These are phyloP conservation scores for Poeciliopsis paucimaculata DNA, from an alignment of 2,797 vertebrate genomes.

Conservation along the genomic window DNA sequence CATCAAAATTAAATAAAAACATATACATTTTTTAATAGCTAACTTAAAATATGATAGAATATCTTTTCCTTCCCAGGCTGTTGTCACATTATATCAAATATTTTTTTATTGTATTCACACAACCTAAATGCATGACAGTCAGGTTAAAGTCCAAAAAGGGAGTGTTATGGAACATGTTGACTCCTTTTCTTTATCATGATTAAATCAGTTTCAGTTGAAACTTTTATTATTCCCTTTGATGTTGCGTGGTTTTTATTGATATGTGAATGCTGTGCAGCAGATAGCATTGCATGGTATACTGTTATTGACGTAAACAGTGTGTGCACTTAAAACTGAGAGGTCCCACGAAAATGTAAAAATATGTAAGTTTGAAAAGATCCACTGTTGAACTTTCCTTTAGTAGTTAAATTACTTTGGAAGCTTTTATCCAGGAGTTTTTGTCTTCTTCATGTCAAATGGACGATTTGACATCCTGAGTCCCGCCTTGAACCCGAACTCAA, in stretches of 20 bases:
- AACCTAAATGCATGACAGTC: conserved; percentile 2
- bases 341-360: neutral
- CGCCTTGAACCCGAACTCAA: conserved; percentile 21
- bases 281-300: neutral
- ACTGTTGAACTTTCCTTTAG: conserved; percentile 1
- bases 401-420: neutral
- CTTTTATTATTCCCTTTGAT: conserved; percentile 10
- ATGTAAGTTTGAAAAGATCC: neutral
- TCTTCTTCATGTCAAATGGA: conserved; percentile 38
- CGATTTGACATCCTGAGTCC: conserved; percentile 21
- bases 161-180: conserved; percentile 7
- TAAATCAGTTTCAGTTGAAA: conserved; percentile 20
- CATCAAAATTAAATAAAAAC: conserved; percentile 6
- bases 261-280: neutral
- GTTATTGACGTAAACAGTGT: neutral
- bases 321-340: neutral
- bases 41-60: conserved; percentile 4
- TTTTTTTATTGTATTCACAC: neutral
- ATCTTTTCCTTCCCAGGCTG: neutral
- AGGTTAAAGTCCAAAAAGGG: conserved; percentile 55
- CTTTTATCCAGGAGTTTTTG: conserved; percentile 22
- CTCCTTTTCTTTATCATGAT: conserved; percentile 27
- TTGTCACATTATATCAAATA: conserved; percentile 4
- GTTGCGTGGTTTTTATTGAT: conserved; percentile 4
- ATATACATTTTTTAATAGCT: neutral